Base-by-base conservation (phyloP, 2,113 vertebrate species). In the Gymnobelideus leadbeateri region DNA sequence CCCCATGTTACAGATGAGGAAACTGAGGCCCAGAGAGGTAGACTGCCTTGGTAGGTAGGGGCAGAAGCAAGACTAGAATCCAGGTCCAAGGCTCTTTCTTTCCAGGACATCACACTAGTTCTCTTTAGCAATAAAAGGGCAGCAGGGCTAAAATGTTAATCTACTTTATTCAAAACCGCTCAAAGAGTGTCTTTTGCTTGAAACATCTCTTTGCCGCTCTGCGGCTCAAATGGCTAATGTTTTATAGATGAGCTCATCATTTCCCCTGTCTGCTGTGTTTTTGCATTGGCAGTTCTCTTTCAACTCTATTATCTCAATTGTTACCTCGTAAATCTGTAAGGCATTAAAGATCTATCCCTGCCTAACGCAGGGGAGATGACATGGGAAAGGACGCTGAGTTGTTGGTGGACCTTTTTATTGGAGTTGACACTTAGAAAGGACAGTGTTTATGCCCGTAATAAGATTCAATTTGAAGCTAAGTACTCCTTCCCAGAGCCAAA, bases 401-500 rank as follows among this genome's bases (percentile, higher is more conserved):
- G 23, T 25, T 6, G 43, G 46, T 54, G 52, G 24, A 28, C 49
- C 57, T 28, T 61, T 91, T 31, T 7, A 21, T 19, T 43, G n/a
- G 96, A 89, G 46, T 43, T 91, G 84, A 91, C 90, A 91, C 1
- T 1, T 23, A 8, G 23, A 68, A 94, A n/a, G 51, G 92, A 54
- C 23, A 90, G 90, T 43, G 21, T 95, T 47, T 94, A 50, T 89
- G 37, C 8, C 61, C 93, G 92, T 26, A 90, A 61, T 28, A 31
- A 46, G 57, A 91, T 77, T 93, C 89, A 49, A 1, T 55, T 55
- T 68, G 53, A 93, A 37, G 43, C 25, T 94, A 51, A 91, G 93
- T 51, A 93, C 11, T 50, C 51, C 37, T 28, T 93, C 68, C n/a
- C 57, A 47, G 68, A 92, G 51, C 51, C 53, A 84, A 90, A 95